phyloP scores from a whole-genome alignment of 1,140 invertebrate genomes.

The Cherax quadricarinatus region DNA sequence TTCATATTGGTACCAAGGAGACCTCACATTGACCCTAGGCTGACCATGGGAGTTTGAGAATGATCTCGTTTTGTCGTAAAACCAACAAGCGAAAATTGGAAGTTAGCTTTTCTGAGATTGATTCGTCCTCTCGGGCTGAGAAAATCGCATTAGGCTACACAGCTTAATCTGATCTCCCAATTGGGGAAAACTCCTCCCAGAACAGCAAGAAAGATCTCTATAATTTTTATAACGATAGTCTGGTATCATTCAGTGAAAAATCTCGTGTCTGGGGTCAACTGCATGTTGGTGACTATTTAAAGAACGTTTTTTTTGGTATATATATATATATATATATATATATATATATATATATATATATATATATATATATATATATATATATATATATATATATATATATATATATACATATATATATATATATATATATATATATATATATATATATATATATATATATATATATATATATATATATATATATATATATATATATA shows the following conservation, averaged over 20 bases:
- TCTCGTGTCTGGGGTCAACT: neutral
- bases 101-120: constrained; percentile 25
- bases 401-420: too few species aligned
- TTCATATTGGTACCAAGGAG: neutral
- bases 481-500: too few species aligned
- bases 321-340: too few species aligned
- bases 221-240: neutral
- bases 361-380: too few species aligned
- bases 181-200: neutral
- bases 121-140: constrained; percentile 1
- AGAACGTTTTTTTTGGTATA: neutral
- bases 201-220: neutral
- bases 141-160: constrained; percentile 33
- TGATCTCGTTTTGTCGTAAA: constrained; percentile 35
- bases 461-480: too few species aligned
- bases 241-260: neutral
- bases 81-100: constrained; percentile 36
- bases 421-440: too few species aligned
- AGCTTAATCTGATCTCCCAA: constrained; percentile 24
- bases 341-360: too few species aligned
- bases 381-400: too few species aligned
- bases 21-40: neutral
- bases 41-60: neutral
- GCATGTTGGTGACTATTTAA: neutral
- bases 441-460: too few species aligned